Evolutionary conservation across 2,797 vertebrate species (phyloP).

Genomic region (Xenopus petersii): DNA sequence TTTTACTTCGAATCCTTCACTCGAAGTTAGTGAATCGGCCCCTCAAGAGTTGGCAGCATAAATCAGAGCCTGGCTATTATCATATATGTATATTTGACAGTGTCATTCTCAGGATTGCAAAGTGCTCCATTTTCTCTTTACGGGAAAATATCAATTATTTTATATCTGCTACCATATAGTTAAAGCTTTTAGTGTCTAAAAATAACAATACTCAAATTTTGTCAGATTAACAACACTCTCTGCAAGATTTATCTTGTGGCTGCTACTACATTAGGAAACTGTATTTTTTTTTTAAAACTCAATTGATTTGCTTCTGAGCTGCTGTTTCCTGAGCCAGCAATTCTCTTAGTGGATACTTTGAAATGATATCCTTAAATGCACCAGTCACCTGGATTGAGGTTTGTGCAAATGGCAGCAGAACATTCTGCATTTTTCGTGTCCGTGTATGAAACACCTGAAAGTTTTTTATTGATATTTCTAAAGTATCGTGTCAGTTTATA

Average conservation of each 20-base stretch:
- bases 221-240: not conserved
- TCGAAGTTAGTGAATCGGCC: too few species aligned
- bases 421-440: not conserved
- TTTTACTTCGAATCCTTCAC: too few species aligned
- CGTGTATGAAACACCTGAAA: not conserved
- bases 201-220: conserved; percentile 6
- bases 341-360: not conserved
- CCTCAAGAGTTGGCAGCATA: too few species aligned
- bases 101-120: too few species aligned
- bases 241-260: conserved; percentile 3
- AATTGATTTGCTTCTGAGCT: not conserved
- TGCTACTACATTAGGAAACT: not conserved
- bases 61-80: too few species aligned
- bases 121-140: too few species aligned
- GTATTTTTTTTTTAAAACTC: not conserved
- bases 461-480: conserved; percentile 45
- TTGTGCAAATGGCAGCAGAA: too few species aligned
- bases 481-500: conserved; percentile 47
- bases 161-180: not conserved
- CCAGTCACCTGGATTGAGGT: too few species aligned
- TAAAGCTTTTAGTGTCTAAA: conserved; percentile 17
- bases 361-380: too few species aligned
- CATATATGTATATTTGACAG: too few species aligned
- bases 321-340: not conserved
- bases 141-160: not conserved